These are phyloP conservation scores for Motacilla alba DNA, from an alignment of 2,113 vertebrate species.

Conservation along the genomic window DNA sequence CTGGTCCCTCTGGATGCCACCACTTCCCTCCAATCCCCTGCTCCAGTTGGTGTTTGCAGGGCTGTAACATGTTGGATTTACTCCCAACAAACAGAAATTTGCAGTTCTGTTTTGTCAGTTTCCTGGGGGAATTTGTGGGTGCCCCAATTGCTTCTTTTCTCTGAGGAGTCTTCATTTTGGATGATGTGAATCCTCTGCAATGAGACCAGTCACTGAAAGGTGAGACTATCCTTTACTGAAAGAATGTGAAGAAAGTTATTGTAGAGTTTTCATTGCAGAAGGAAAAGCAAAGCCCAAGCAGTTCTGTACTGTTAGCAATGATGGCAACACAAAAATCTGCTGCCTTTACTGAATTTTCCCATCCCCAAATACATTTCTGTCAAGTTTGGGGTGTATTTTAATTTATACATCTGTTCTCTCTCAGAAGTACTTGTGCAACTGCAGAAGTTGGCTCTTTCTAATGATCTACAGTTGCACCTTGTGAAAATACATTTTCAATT, in stretches of 20 bases:
- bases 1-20: neutral
- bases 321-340: neutral
- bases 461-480: neutral
- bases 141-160: neutral
- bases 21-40: neutral
- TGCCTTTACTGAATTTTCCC: neutral
- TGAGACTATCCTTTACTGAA: neutral
- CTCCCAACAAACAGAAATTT: neutral
- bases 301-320: fast-evolving
- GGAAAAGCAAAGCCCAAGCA: neutral
- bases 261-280: neutral
- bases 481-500: neutral
- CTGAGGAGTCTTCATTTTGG: neutral
- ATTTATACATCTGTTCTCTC: neutral
- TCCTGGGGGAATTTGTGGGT: neutral
- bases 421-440: neutral
- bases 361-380: neutral
- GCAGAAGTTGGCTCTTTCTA: neutral
- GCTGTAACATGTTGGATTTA: neutral
- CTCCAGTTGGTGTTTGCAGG: neutral
- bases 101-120: fast-evolving
- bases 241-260: neutral
- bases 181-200: neutral
- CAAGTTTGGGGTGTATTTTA: neutral
- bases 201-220: fast-evolving